Evolutionary conservation across 2,888 invertebrate species (phyloP).

Genomic region (Erebia ligea): DNA sequence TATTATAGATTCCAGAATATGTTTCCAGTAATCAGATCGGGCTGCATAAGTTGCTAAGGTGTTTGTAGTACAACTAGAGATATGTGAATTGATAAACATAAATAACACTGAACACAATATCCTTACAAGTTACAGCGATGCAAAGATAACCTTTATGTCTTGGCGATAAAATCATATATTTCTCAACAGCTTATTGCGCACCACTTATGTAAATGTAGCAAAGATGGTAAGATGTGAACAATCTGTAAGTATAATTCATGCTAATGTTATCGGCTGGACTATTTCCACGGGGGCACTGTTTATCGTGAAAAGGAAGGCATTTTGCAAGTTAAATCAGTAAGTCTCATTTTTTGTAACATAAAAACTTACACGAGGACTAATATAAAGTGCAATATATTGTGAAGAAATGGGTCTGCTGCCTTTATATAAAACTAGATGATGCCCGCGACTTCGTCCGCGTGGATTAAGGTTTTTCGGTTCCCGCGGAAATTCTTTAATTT

Average conservation of each 20-base stretch:
- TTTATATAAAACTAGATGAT: no score
- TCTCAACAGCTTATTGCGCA: conserved; percentile 44
- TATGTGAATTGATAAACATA: conserved; percentile 26
- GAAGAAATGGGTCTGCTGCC: no score
- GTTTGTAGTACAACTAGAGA: conserved; percentile 21
- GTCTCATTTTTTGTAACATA: not conserved
- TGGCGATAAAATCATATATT: conserved; percentile 26
- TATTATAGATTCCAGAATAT: conserved; percentile 20
- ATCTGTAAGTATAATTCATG: conserved; percentile 75
- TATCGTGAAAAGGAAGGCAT: conserved; percentile 67
- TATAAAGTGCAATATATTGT: not conserved
- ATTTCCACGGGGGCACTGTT: conserved; percentile 62
- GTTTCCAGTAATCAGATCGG: conserved; percentile 14
- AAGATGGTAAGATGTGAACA: conserved; percentile 43
- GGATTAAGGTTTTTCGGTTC: no score
- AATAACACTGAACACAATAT: conserved; percentile 24
- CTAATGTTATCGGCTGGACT: conserved; percentile 61
- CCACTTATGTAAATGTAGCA: conserved; percentile 37
- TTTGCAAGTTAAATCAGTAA: conserved; percentile 20
- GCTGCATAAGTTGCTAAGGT: conserved; percentile 15
- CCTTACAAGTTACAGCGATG: conserved; percentile 23
- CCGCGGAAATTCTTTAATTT: no score
- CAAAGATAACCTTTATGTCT: conserved; percentile 29
- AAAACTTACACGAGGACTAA: not conserved
- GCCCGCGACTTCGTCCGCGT: no score